Percentiles rank a stretch among this genome's conserved stretches.
Conservation (phyloP, 2,113 vertebrate species). For the Forbesichthys papilliferus region DNA sequence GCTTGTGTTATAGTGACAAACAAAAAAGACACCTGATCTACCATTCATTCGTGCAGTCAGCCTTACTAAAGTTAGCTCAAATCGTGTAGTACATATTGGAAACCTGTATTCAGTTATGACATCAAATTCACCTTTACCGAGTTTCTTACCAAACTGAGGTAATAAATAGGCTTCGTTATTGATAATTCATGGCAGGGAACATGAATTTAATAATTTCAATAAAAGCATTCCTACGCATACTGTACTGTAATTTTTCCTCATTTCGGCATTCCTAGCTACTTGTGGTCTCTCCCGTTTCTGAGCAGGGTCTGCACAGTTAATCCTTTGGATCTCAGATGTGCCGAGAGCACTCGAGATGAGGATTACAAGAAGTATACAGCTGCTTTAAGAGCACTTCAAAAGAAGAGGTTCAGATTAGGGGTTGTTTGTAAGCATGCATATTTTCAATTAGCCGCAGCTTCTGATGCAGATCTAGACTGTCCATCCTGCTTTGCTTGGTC, state of each 20-base stretch:
- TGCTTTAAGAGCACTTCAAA: constrained; percentile 54
- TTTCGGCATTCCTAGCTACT: not conserved
- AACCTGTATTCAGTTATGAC: too few species aligned
- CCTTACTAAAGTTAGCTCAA: too few species aligned
- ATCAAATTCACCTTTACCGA: too few species aligned
- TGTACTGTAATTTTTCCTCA: not conserved
- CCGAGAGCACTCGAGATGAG: constrained; percentile 30
- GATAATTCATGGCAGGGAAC: too few species aligned
- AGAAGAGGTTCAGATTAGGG: constrained; percentile 37
- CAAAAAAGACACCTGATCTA: not conserved
- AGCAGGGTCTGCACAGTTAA: constrained; percentile 18
- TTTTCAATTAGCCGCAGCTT: constrained; percentile 37
- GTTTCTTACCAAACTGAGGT: too few species aligned
- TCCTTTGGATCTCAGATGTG: constrained; percentile 30
- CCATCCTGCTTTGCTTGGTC: constrained; percentile 16
- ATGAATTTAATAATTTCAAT: too few species aligned
- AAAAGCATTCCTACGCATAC: not conserved
- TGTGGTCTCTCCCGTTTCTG: not conserved
- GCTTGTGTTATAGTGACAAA: not conserved
- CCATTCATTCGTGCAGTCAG: too few species aligned
- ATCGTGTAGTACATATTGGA: too few species aligned
- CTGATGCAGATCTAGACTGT: constrained; percentile 34
- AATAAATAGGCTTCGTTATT: too few species aligned
- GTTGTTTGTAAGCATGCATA: constrained; percentile 32
- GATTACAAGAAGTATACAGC: constrained; percentile 53